A percentile compares a stretch with the other conserved stretches of the same genome.
Evolutionary conservation across 2,113 vertebrate species (phyloP).

Genomic region (Haemorhous mexicanus): DNA sequence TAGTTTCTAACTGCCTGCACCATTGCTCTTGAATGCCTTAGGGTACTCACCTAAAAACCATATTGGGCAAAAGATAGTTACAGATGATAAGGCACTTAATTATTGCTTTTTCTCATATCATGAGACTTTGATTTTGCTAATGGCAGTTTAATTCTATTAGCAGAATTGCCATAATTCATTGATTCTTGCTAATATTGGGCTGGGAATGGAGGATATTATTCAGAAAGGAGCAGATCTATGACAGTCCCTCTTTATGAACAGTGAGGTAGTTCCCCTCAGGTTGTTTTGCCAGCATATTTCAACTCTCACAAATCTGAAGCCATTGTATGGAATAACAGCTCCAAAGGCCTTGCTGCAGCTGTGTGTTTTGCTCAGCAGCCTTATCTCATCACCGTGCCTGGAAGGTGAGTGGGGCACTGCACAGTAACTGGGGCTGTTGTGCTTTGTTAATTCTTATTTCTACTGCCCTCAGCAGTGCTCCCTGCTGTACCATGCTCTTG

Average conservation of each 20-base stretch:
- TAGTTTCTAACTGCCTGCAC: background rate
- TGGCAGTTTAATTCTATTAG: background rate
- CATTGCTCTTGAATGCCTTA: background rate
- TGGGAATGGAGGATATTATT: background rate
- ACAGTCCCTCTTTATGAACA: background rate
- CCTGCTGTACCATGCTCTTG: accelerated
- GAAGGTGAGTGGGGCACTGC: background rate
- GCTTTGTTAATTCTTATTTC: background rate
- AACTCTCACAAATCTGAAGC: background rate
- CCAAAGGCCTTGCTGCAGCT: background rate
- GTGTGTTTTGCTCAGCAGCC: background rate
- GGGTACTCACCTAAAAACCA: background rate
- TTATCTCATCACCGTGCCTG: background rate
- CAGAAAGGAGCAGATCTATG: background rate
- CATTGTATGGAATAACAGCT: background rate
- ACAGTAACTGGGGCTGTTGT: background rate
- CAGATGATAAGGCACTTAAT: background rate
- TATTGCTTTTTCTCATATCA: background rate
- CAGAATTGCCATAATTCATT: background rate
- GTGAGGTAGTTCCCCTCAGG: background rate
- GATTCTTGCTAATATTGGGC: background rate
- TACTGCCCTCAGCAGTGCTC: background rate
- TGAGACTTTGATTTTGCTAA: background rate
- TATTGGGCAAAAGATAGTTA: background rate
- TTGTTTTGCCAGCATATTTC: background rate